Conservation (phyloP, 2,113 vertebrate species). For the Clarias macrocephalus region DNA sequence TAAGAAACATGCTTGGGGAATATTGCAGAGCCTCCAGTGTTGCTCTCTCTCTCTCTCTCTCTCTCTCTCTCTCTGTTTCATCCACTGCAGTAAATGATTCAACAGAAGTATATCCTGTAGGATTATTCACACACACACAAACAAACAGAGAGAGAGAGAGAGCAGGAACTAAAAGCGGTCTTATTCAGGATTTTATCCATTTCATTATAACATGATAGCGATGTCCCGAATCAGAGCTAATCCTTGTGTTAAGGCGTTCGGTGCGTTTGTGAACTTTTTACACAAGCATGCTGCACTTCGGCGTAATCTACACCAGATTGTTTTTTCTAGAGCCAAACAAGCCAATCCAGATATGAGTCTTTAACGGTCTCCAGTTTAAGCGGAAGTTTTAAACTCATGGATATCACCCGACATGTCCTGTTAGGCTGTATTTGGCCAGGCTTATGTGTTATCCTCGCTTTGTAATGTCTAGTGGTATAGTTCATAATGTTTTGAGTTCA, state of each 20-base stretch:
- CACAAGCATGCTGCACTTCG: no score
- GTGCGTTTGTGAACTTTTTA: not conserved
- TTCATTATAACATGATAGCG: not conserved
- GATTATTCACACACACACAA: not conserved
- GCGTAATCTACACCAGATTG: no score
- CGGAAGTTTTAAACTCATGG: no score
- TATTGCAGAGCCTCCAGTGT: conserved; percentile 13
- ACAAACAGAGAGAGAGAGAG: not conserved
- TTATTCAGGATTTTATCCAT: not conserved
- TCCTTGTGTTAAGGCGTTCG: not conserved
- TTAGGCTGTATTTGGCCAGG: no score
- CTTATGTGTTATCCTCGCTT: no score
- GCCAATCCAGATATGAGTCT: no score
- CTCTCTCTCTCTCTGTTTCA: not conserved
- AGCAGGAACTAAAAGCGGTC: not conserved
- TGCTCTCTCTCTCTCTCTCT: not conserved
- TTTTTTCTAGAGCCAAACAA: no score
- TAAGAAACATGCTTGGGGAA: conserved; percentile 25
- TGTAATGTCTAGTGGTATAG: no score
- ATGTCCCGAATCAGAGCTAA: not conserved
- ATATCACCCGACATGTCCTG: no score
- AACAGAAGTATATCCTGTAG: not conserved
- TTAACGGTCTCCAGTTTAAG: no score
- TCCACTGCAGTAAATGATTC: conserved; percentile 28
- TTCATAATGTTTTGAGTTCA: no score